Evolutionary conservation across 1,140 invertebrate species (phyloP).

Genomic region (Gyrodactylus salaris): DNA sequence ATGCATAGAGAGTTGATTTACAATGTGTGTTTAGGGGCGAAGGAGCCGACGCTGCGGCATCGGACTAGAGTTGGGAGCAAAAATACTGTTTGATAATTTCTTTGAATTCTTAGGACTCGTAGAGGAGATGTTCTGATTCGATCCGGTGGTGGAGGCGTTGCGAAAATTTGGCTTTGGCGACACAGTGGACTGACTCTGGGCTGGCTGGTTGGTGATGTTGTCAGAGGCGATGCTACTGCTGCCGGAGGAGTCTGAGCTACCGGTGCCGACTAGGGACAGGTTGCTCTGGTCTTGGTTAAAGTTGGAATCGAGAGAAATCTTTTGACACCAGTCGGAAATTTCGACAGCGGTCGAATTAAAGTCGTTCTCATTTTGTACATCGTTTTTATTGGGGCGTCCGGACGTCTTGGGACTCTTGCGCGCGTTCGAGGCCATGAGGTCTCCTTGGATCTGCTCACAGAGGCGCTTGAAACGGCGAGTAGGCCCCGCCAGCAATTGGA

Average conservation of each 20-base stretch:
- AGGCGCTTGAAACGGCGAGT: slow-evolving; percentile 65
- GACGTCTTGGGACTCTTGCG: neutral
- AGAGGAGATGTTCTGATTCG: neutral
- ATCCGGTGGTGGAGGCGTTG: neutral
- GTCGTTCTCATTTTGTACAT: neutral
- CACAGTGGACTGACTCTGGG: neutral
- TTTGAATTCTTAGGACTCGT: too few species aligned
- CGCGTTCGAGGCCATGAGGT: slow-evolving; percentile 12
- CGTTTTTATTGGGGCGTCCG: too few species aligned
- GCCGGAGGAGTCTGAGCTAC: neutral
- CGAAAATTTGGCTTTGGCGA: neutral
- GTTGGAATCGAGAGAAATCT: neutral
- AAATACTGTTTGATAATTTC: neutral
- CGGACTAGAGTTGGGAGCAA: neutral
- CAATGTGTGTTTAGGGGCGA: too few species aligned
- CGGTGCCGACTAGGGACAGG: neutral
- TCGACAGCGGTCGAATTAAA: neutral
- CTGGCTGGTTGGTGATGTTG: neutral
- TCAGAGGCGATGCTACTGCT: neutral
- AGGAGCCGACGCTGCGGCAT: neutral
- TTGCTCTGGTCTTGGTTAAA: neutral
- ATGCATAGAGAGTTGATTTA: too few species aligned
- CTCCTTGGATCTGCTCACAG: slow-evolving; percentile 61
- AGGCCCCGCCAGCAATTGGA: slow-evolving; percentile 26
- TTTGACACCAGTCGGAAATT: neutral